Base-by-base conservation (phyloP, 2,888 invertebrate genomes). In the Odontothrips loti region DNA sequence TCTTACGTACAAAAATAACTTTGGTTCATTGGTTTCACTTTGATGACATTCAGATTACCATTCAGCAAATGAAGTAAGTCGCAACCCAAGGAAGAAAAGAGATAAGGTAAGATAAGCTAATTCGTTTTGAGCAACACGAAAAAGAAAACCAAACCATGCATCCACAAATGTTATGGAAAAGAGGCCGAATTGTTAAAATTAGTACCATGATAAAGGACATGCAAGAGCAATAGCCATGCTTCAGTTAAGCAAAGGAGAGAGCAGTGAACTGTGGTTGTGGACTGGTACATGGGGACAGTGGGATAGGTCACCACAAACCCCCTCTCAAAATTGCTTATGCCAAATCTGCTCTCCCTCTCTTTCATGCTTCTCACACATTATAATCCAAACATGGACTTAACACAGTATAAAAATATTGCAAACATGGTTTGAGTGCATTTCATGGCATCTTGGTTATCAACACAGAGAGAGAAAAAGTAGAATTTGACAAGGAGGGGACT, bases 291-390 rank as follows among this genome's bases (percentile, higher is more conserved):
- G 68, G 68, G 68, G 27, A 75, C 68, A 23, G 9, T 27, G 27
- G 68, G 68, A 75, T 12, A 75, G 68, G 68, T 75, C 68, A 27
- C 68, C 68, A 75, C 68, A 75, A 8, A 75, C 27, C 68, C 68
- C 68, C 68, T 75, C 68, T 75, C 27, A 27, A 23, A 75, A 23
- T 27, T 20, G 11, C 12, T 27, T 27, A 75, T 9, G 68, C 27
- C 68, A 75, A 20, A 27, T 23, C 68, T 75, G 27, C 68, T 75
- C 1, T 43, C 6, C 12, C 68, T 75, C 23, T 27, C 68, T 12
- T 12, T 75, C 17, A 17, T 75, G 27, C 68, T 75, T 11, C 15
- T 0, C 34, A 43, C 34, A 43, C 34, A 43, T 6, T 43, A 43
- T 43, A 17, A 58, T 58, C 58, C 58, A 58, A 58, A 58, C 34